Conservation (phyloP, 1,140 invertebrate genomes). For the Venturia canescens region DNA sequence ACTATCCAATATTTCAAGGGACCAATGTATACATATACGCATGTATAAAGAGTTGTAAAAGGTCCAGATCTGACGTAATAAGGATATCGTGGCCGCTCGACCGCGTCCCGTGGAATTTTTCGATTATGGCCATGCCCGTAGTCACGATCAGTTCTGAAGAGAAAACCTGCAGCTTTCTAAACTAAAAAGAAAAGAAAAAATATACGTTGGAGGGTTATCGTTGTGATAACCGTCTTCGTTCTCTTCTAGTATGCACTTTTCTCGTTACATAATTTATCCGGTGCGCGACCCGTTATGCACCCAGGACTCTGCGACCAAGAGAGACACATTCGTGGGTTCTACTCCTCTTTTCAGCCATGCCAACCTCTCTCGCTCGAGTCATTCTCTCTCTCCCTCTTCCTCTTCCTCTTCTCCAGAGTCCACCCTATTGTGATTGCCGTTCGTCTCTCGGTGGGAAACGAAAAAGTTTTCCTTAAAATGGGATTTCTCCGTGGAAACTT, state of each 20-base stretch:
- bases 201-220: constrained; percentile 42
- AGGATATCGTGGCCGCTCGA: constrained; percentile 1
- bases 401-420: neutral
- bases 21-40: neutral
- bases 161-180: neutral
- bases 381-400: neutral
- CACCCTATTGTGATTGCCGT: constrained; percentile 33
- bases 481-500: constrained; percentile 20
- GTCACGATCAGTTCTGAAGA: neutral
- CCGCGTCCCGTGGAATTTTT: constrained; percentile 16
- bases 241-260: neutral
- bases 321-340: constrained; percentile 7
- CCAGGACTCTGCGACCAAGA: neutral
- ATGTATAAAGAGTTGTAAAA: neutral
- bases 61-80: constrained; percentile 39
- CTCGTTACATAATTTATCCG: constrained; percentile 42
- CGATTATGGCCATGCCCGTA: constrained; percentile 28
- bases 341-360: neutral
- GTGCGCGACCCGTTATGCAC: neutral
- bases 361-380: neutral
- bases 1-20: neutral
- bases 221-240: constrained; percentile 17
- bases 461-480: constrained; percentile 44
- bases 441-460: neutral
- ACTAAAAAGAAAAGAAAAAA: neutral